Evolutionary conservation across 2,888 invertebrate species (phyloP).

Genomic region (Agonopterix heracliana): DNA sequence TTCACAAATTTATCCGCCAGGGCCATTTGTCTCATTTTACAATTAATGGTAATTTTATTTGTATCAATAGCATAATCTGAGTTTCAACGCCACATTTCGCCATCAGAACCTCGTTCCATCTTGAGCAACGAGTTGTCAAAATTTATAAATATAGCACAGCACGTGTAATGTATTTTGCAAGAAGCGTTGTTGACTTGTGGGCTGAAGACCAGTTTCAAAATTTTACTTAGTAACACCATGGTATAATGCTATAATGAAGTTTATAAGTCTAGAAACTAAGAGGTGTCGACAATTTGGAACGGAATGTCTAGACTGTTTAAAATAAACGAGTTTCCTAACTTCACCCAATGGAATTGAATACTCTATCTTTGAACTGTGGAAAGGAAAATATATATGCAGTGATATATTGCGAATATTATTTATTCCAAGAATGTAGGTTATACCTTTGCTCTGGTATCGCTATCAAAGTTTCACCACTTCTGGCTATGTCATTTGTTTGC

Average conservation of each 20-base stretch:
- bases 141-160: not conserved
- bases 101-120: constrained; percentile 5
- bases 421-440: too few species aligned
- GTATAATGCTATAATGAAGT: not conserved
- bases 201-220: constrained; percentile 14
- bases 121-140: constrained; percentile 12
- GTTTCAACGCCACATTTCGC: constrained; percentile 4
- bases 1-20: constrained; percentile 6
- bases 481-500: too few species aligned
- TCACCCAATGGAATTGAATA: too few species aligned
- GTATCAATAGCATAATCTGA: constrained; percentile 1
- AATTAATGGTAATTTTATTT: constrained; percentile 8
- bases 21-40: constrained; percentile 6
- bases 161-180: constrained; percentile 6
- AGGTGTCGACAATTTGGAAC: too few species aligned
- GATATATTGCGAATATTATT: too few species aligned
- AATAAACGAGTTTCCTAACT: too few species aligned
- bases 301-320: too few species aligned
- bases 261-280: too few species aligned
- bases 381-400: too few species aligned
- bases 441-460: too few species aligned
- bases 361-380: too few species aligned
- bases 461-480: too few species aligned
- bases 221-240: not conserved
- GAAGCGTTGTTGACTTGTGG: constrained; percentile 8